Evolutionary conservation across 2,113 vertebrate species (phyloP).

Genomic region (Phoxinus phoxinus): DNA sequence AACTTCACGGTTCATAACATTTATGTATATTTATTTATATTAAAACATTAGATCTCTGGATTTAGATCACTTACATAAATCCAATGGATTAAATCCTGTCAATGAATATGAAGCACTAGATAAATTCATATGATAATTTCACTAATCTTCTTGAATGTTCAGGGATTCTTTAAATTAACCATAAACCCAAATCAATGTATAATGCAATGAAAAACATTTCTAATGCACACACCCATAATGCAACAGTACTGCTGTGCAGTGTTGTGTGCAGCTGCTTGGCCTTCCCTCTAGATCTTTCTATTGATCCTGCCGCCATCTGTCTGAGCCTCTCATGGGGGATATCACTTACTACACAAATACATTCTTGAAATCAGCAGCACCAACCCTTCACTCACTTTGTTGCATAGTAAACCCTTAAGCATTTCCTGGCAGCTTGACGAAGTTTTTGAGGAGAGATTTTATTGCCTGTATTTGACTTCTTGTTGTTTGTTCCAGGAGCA

Average conservation of each 20-base stretch:
- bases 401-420: background rate
- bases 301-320: background rate
- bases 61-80: background rate
- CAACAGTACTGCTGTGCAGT: background rate
- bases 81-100: background rate
- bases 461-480: background rate
- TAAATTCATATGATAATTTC: background rate
- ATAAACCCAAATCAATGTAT: background rate
- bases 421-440: background rate
- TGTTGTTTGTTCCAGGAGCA: slow-evolving; percentile 83
- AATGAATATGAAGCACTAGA: background rate
- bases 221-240: background rate
- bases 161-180: background rate
- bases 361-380: background rate
- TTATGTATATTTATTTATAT: background rate
- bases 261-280: background rate
- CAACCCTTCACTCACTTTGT: background rate
- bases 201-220: background rate
- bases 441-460: background rate
- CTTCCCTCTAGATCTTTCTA: slow-evolving; percentile 5
- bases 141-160: background rate
- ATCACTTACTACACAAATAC: slow-evolving; percentile 22
- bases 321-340: slow-evolving; percentile 6
- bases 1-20: background rate
- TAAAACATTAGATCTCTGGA: background rate